Evolutionary conservation across 2,888 invertebrate genomes (phyloP), one percentile per base, ranked within the genome.

Genomic region (Meganola albula): DNA sequence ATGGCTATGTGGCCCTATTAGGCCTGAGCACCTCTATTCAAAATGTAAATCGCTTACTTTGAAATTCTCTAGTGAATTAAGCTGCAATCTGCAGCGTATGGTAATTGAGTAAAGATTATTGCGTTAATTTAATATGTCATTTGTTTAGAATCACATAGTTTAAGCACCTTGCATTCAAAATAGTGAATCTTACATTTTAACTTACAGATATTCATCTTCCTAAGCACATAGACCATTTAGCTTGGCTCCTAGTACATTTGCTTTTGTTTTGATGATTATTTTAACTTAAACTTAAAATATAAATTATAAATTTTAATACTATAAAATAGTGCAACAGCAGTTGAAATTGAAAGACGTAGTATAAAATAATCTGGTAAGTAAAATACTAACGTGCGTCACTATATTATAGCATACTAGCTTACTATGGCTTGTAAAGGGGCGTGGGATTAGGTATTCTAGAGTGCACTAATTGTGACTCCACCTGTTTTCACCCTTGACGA

Each of bases 21-120:
- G 75, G 70, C 73, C 63, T 60, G 52, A 62, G 70, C 62, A 53
- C 57, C 53, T 52, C 58, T 54, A 62, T 65, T 74, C 66, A 68
- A 70, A 70, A 73, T 76, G 72, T 66, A 74, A 76, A 75, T 70
- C 55, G 57, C 71, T 71, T 64, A 69, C 73, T 74, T 68, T 62
- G 72, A 64, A 72, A 63, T 66, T 67, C 67, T 62, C 50, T 50
- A 54, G 51, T 49, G 65, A 63, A 71, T 73, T 74, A 72, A 66
- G 53, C 56, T 59, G 57, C 61, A 62, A 74, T 74, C 69, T 75
- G 64, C 65, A 74, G 68, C 61, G 58, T 61, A 70, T 64, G 61
- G 55, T 53, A 58, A 59, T 53, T 50, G 61, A 56, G 54, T 53
- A 44, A 45, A 55, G 45, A 49, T 57, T 49, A 56, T 52, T 48